Percentiles rank a stretch among this genome's conserved stretches.
These are phyloP conservation scores for Dendronephthya gigantea DNA, from an alignment of 64 coral and sea anemone genomes.

Conservation along the genomic window DNA sequence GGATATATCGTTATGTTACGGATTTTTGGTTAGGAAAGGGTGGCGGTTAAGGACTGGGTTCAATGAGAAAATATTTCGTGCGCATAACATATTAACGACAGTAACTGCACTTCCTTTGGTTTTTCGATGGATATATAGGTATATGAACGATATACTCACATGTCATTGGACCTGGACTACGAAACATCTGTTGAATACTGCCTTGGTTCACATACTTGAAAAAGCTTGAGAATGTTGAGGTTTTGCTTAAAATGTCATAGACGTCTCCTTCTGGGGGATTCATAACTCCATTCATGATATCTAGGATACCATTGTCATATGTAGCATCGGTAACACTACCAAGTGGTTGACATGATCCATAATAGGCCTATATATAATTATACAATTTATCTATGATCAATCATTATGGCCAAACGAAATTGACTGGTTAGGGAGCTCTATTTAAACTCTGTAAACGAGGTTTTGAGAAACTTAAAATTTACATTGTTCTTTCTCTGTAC, in stretches of 20 bases:
- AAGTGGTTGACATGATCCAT: constrained; percentile 14
- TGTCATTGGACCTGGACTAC: not conserved
- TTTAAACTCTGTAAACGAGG: too few species aligned
- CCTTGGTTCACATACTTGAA: not conserved
- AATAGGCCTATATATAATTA: not conserved
- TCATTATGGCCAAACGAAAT: too few species aligned
- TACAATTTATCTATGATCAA: too few species aligned
- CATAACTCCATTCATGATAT: constrained; percentile 5
- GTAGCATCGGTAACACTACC: not conserved
- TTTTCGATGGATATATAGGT: too few species aligned
- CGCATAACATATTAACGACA: not conserved
- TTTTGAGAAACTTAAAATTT: too few species aligned
- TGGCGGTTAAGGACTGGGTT: too few species aligned
- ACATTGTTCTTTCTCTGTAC: too few species aligned
- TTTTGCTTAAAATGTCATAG: not conserved
- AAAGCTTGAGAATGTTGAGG: not conserved
- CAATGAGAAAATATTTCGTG: too few species aligned
- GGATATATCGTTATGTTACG: too few species aligned
- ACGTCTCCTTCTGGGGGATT: not conserved
- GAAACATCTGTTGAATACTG: not conserved
- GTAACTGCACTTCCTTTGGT: not conserved
- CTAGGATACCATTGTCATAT: not conserved
- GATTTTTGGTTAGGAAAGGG: too few species aligned
- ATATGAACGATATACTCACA: not conserved
- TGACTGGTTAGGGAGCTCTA: too few species aligned